phyloP scores from a whole-genome alignment of 1,140 invertebrate species.

The Dendroctonus valens region DNA sequence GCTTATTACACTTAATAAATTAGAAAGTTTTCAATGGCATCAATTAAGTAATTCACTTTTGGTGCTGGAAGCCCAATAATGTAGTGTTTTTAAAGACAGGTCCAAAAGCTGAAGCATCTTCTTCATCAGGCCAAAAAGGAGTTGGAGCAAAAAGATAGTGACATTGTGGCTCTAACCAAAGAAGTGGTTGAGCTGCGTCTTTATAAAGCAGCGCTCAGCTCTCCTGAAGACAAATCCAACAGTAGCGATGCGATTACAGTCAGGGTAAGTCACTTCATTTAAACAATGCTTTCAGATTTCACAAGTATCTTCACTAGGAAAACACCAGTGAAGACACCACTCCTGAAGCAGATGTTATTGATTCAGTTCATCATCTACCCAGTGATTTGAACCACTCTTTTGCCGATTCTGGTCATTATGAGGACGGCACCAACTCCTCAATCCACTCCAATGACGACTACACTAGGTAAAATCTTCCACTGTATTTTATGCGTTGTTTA shows the following conservation, averaged over 20 bases:
- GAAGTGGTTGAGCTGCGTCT: slow-evolving; percentile 78
- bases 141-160: slow-evolving; percentile 74
- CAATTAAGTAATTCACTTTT: no score
- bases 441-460: slow-evolving; percentile 66
- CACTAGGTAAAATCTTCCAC: slow-evolving; percentile 14
- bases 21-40: no score
- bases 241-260: slow-evolving; percentile 70
- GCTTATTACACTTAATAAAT: no score
- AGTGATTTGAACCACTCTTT: slow-evolving; percentile 68
- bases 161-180: slow-evolving; percentile 76
- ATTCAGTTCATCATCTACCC: slow-evolving; percentile 45
- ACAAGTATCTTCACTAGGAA: slow-evolving; percentile 19
- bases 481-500: slow-evolving; percentile 1
- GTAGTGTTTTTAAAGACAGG: slow-evolving; percentile 54
- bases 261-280: slow-evolving; percentile 53
- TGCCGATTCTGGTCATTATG: slow-evolving; percentile 82
- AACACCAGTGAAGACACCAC: slow-evolving; percentile 36
- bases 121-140: slow-evolving; percentile 71
- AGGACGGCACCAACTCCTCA: slow-evolving; percentile 60
- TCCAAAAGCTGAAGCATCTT: slow-evolving; percentile 68
- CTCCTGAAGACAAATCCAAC: slow-evolving; percentile 69
- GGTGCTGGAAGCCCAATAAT: background rate
- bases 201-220: slow-evolving; percentile 72
- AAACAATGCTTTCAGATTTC: background rate
- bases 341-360: slow-evolving; percentile 22